Conservation (phyloP, 2,113 vertebrate genomes). For the Ailurus styani region DNA sequence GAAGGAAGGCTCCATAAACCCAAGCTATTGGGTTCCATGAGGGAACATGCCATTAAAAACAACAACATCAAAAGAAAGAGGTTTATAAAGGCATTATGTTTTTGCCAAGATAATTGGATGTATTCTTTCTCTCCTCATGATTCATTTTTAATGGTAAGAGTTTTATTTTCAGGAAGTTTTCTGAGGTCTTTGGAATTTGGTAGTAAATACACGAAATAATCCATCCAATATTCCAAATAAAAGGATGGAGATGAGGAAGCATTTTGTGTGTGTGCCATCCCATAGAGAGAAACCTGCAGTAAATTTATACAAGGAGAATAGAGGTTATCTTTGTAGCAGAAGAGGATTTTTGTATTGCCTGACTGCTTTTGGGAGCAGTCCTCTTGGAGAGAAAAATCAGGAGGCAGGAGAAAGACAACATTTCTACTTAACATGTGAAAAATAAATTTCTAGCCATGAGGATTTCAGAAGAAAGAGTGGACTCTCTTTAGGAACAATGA, state of each 20-base stretch:
- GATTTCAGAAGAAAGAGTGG: neutral
- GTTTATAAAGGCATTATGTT: neutral
- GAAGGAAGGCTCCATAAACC: neutral
- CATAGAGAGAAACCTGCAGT: neutral
- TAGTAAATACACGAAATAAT: neutral
- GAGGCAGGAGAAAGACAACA: neutral
- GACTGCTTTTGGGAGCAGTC: neutral
- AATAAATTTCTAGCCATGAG: neutral
- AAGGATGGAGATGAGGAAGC: neutral
- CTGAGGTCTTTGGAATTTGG: neutral
- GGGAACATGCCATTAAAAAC: neutral
- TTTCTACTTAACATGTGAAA: neutral
- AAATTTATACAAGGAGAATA: neutral
- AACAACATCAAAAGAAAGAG: neutral
- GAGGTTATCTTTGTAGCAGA: neutral
- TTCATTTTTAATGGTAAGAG: neutral
- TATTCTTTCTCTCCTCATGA: neutral
- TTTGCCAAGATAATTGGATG: neutral
- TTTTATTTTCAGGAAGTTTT: slow-evolving; percentile 9
- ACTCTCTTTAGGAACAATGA: neutral
- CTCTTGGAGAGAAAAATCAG: neutral
- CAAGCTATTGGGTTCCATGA: neutral
- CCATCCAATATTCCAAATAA: neutral
- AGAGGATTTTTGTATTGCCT: neutral
- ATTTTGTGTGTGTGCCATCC: neutral